Evolutionary conservation across 2,113 vertebrate species (phyloP).

Genomic region (Phaethon lepturus): DNA sequence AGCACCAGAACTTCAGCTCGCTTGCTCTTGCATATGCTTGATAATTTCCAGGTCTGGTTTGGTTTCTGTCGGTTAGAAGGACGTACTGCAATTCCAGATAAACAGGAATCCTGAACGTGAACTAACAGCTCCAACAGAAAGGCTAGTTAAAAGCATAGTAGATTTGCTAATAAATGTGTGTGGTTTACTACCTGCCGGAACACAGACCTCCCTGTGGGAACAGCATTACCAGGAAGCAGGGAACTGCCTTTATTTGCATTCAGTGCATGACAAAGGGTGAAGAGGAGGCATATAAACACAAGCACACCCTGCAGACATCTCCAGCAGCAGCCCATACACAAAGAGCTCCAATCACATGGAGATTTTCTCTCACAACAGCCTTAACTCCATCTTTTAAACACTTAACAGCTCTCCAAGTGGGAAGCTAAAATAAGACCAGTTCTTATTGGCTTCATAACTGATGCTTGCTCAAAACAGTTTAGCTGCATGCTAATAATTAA

Average conservation of each 20-base stretch:
- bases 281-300: not conserved
- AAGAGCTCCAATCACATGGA: not conserved
- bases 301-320: not conserved
- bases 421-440: not conserved
- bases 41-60: not conserved
- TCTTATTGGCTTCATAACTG: not conserved
- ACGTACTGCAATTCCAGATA: conserved; percentile 1
- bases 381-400: not conserved
- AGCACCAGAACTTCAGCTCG: not conserved
- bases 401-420: not conserved
- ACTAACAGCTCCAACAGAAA: conserved; percentile 34
- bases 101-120: conserved; percentile 32
- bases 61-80: not conserved
- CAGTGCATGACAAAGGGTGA: not conserved
- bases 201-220: conserved; percentile 43
- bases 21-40: not conserved
- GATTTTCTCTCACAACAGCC: not conserved
- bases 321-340: not conserved
- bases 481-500: not conserved
- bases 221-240: not conserved
- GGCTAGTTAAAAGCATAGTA: not conserved
- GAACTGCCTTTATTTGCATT: conserved; percentile 47
- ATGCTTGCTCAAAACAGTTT: not conserved
- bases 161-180: conserved; percentile 15
- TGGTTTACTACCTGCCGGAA: not conserved